Evolutionary conservation across 92 coral and sea anemone species (phyloP), one percentile per base, ranked within the genome.

Genomic region (Porites rus): DNA sequence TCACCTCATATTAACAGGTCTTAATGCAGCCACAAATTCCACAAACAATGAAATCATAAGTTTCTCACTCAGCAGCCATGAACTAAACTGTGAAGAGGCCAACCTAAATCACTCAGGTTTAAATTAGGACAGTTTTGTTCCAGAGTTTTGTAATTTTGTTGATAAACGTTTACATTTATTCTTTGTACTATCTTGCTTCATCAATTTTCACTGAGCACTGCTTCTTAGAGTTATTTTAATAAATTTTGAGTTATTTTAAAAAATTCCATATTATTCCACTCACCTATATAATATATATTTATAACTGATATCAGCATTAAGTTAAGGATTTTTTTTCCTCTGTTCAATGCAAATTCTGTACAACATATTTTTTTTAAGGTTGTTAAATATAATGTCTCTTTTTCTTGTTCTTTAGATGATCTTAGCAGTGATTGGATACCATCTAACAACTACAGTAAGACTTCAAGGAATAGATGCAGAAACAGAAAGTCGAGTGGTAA

Each of bases 381-480:
- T 14, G 9, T 64, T 0, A 38, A 38, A 3, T 38, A 0, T 38
- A 38, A 38, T 38, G 46, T 38, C 0, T 0, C 46, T 19, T 52
- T 12, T 25, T 66, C 22, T 69, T 10, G 69, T 58, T 83, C 68
- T 9, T 38, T 38, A 81, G 87, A 83, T 61, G 87, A 73, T 71
- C 25, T 76, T 25, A 66, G 69, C 69, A 85, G 14, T 31, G 68
- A 59, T 52, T 76, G 70, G 82, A 69, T 76, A 68, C 83, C 83
- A 52, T 46, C 21, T 67, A 69, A 70, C 50, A 68, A 76, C 21
- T 75, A 68, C 28, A 52, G 60, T n/a, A 74, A 76, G 19, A 76
- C 66, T 68, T 85, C 83, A 11, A 74, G 88, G 61, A 74, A 19
- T 62, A 85, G 66, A 51, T 65, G 67, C 64, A 82, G 60, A 12